Evolutionary conservation across 1,140 invertebrate genomes (phyloP).

Genomic region (Sarcophaga bullata): DNA sequence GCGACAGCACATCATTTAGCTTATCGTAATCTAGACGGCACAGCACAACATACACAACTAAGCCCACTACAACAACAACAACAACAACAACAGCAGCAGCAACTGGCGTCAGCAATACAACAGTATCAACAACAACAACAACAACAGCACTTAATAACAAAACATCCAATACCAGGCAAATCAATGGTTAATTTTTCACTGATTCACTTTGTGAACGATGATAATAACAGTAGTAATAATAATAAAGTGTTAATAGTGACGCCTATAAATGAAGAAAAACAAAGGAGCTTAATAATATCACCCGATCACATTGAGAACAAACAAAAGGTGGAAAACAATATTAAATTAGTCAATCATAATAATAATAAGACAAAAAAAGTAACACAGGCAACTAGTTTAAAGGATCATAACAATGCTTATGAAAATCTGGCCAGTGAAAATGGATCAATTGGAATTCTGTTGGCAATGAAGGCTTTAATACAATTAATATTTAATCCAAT

Average conservation of each 20-base stretch:
- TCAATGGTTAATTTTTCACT: slow-evolving; percentile 64
- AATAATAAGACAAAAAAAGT: background rate
- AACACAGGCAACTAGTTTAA: background rate
- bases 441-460: slow-evolving; percentile 80
- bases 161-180: slow-evolving; percentile 68
- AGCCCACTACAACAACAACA: background rate
- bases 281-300: background rate
- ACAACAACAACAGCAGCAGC: background rate
- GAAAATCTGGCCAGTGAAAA: slow-evolving; percentile 70
- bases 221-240: slow-evolving; percentile 31
- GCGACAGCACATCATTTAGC: slow-evolving; percentile 45
- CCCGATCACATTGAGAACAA: background rate
- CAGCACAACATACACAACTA: slow-evolving; percentile 43
- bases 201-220: slow-evolving; percentile 51
- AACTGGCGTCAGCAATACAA: background rate
- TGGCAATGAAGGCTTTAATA: slow-evolving; percentile 88
- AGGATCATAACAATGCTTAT: slow-evolving; percentile 48
- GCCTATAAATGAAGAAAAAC: slow-evolving; percentile 42
- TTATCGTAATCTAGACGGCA: slow-evolving; percentile 51
- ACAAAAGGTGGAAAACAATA: background rate
- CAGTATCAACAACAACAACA: slow-evolving; percentile 31
- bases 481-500: slow-evolving; percentile 87
- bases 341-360: background rate
- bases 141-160: slow-evolving; percentile 55
- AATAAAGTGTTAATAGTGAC: slow-evolving; percentile 13